Conservation (phyloP, 2,888 invertebrate species). For the Mesoligia furuncula region DNA sequence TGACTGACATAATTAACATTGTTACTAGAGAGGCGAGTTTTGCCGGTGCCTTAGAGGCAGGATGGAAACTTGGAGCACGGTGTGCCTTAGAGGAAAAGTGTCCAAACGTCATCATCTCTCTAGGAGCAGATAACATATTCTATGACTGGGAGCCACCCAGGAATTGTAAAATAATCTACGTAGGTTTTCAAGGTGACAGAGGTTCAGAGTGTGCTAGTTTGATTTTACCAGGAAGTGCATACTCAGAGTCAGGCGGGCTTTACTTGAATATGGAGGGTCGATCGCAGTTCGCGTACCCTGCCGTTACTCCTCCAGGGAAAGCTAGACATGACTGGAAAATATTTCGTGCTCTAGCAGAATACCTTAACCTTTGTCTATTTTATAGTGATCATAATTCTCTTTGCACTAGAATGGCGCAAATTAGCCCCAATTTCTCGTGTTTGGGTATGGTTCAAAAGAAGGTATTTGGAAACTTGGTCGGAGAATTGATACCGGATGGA, state of each 20-base stretch:
- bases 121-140: constrained; percentile 97
- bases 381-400: constrained; percentile 77
- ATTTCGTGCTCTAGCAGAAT: constrained; percentile 89
- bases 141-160: constrained; percentile 94
- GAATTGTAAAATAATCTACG: constrained; percentile 95
- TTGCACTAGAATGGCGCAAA: constrained; percentile 76
- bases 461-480: constrained; percentile 71
- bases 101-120: constrained; percentile 95
- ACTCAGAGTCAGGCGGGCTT: constrained; percentile 98
- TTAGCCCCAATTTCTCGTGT: constrained; percentile 81
- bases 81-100: constrained; percentile 90
- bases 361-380: constrained; percentile 73
- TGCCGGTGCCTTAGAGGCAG: constrained; percentile 98
- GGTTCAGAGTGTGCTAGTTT: constrained; percentile 97
- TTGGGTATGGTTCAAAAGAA: constrained; percentile 77
- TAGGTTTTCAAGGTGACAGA: constrained; percentile 98
- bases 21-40: constrained; percentile 97
- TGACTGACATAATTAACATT: constrained; percentile 94
- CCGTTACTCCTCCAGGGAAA: constrained; percentile 97
- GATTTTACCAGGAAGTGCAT: constrained; percentile 98
- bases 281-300: constrained; percentile 96
- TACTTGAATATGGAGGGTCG: constrained; percentile 99
- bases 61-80: constrained; percentile 94
- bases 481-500: constrained; percentile 53
- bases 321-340: constrained; percentile 99